Evolutionary conservation across 2,113 vertebrate species (phyloP).

Genomic region (Orcinus orca): DNA sequence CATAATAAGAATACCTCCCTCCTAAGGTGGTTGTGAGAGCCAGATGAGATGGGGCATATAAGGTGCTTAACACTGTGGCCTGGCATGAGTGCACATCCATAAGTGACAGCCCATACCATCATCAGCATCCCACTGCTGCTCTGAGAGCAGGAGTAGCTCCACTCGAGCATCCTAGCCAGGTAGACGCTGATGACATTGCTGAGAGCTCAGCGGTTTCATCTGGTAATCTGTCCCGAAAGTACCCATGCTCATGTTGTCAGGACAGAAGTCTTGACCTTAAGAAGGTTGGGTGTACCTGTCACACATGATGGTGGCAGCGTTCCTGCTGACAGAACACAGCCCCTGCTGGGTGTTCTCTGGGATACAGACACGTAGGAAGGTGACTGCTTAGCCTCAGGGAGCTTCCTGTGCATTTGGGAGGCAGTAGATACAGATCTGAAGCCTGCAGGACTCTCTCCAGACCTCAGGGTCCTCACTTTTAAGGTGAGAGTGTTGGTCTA

Average conservation of each 20-base stretch:
- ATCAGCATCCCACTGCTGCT: not conserved
- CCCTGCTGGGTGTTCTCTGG: not conserved
- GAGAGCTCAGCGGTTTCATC: accelerated
- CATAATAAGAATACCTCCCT: not conserved
- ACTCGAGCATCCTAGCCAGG: not conserved
- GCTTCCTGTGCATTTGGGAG: not conserved
- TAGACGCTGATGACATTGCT: not conserved
- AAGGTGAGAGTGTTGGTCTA: not conserved
- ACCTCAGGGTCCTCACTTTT: not conserved
- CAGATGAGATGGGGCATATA: not conserved
- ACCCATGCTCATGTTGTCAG: not conserved
- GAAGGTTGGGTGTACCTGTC: not conserved
- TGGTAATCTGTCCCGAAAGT: not conserved
- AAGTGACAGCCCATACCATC: not conserved
- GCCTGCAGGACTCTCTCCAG: not conserved
- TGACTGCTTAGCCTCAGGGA: not conserved
- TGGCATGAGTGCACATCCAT: not conserved
- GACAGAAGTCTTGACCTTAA: not conserved
- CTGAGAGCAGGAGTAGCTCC: not conserved
- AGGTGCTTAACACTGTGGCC: not conserved
- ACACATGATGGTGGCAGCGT: not conserved
- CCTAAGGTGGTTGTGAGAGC: not conserved
- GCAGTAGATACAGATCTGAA: not conserved
- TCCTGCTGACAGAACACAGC: not conserved
- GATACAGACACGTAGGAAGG: not conserved